Conservation (phyloP, 2,888 invertebrate species). For the Melanotus villosus region DNA sequence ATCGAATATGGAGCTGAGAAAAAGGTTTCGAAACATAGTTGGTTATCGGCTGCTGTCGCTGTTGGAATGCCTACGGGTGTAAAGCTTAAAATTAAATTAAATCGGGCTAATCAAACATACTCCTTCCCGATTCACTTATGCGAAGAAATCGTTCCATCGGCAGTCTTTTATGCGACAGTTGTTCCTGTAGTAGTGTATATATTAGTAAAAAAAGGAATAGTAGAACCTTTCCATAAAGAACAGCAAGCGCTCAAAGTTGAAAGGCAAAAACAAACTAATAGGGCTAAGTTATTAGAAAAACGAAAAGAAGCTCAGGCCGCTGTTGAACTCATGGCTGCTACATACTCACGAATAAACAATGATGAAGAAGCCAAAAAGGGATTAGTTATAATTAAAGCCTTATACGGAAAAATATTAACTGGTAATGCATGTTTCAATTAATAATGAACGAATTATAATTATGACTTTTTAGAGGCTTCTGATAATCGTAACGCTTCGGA, state of each 20-base stretch:
- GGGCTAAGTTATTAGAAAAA: constrained; percentile 82
- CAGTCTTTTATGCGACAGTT: constrained; percentile 93
- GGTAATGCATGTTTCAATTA: constrained; percentile 50
- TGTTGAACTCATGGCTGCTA: constrained; percentile 91
- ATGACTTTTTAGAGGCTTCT: constrained; percentile 45
- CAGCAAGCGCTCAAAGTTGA: constrained; percentile 86
- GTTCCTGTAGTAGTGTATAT: constrained; percentile 88
- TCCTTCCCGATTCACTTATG: constrained; percentile 92
- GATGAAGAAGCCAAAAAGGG: constrained; percentile 89
- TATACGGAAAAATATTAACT: constrained; percentile 80
- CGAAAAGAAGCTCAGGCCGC: constrained; percentile 89
- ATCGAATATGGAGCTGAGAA: constrained; percentile 95
- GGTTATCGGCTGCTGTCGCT: constrained; percentile 86
- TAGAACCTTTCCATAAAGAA: constrained; percentile 87
- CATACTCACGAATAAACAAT: constrained; percentile 84
- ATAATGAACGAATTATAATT: too few species aligned
- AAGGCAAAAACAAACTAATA: constrained; percentile 86
- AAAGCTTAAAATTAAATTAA: constrained; percentile 90
- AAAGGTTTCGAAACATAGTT: constrained; percentile 91
- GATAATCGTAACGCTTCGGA: constrained; percentile 56
- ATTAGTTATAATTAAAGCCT: constrained; percentile 86
- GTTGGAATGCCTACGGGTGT: constrained; percentile 92
- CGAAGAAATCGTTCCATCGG: constrained; percentile 90
- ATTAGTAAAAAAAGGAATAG: constrained; percentile 85
- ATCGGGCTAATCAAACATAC: constrained; percentile 89